Base-by-base conservation (phyloP, 1,140 invertebrate species). In the Drosophila sechellia region DNA sequence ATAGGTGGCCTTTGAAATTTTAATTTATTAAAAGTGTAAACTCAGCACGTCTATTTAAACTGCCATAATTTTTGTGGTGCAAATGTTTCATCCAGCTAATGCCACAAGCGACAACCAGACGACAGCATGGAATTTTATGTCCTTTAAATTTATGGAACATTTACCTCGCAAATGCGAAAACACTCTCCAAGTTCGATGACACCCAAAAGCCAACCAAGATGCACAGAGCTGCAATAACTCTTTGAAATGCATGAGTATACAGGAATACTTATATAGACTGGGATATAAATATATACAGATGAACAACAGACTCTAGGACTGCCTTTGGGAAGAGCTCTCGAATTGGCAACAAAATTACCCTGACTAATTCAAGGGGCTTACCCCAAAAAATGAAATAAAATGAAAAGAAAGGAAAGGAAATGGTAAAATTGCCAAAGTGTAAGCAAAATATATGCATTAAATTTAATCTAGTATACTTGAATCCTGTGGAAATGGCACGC, bases 321-420 rank as follows among this genome's bases (percentile, higher is more conserved):
- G 57, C 46, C 20, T 42, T 61, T 58, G 60, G 50, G 42, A 49
- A 64, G 74, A 70, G 57, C 80, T 79, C 83, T 76, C 53, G 53
- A 81, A 77, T 87, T 85, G 81, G 78, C 81, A 85, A 78, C 81
- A 78, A 81, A 87, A 85, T 85, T 68, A 68, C 69, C 65, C 83
- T 78, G 64, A 85, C 68, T 71, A 71, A 71, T 71, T 71, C 68
- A 34, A 68, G 68, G 52, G 65, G 27, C 65, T 49, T 57, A 71
- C 42, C n/a, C 12, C 43, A n/a, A 48, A 70, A 31, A 31, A 31
- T 8, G 5, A 34, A 52, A 64, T 56, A 57, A 74, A 74, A 60
- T 59, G 69, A 63, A 61, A 25, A 80, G 68, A 31, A 57, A 61
- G 73, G 72, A 15, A 57, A 61, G 54, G 35, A 54, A 49, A 68